These are phyloP conservation scores for Prunella fulvescens DNA, from an alignment of 2,113 vertebrate genomes.

Conservation along the genomic window DNA sequence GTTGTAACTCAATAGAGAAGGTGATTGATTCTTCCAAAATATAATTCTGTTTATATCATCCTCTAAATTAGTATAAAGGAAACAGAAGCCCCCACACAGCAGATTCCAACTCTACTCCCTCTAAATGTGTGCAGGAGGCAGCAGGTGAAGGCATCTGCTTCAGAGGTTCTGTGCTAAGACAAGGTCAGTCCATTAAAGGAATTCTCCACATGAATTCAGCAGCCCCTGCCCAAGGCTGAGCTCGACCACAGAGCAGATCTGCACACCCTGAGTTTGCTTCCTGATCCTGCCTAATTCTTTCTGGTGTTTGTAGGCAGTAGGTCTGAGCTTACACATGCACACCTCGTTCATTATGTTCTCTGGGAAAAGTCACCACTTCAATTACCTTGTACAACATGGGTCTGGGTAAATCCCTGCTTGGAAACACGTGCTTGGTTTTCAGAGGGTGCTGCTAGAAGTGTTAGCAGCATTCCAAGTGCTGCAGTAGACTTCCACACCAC, in stretches of 20 bases:
- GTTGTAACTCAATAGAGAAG: neutral
- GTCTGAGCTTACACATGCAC: neutral
- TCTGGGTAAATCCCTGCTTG: neutral
- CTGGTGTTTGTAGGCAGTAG: neutral
- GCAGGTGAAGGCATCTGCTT: neutral
- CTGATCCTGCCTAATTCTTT: neutral
- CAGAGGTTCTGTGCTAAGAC: neutral
- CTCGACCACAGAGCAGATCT: neutral
- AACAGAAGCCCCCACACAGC: neutral
- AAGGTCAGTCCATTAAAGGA: neutral
- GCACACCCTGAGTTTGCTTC: neutral
- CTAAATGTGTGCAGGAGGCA: neutral
- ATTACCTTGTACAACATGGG: neutral
- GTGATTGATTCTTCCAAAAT: neutral
- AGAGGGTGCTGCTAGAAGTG: constrained; percentile 54
- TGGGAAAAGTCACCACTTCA: neutral
- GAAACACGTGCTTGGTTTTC: constrained; percentile 23
- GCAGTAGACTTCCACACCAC: constrained; percentile 71
- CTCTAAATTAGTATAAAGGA: neutral
- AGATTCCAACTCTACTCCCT: neutral
- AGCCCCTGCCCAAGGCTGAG: neutral
- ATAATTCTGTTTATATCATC: neutral
- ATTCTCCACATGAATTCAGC: neutral
- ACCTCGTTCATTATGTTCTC: neutral
- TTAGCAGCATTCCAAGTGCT: constrained; percentile 58